Conservation (phyloP, 1,140 invertebrate genomes). For the Wasmannia auropunctata region DNA sequence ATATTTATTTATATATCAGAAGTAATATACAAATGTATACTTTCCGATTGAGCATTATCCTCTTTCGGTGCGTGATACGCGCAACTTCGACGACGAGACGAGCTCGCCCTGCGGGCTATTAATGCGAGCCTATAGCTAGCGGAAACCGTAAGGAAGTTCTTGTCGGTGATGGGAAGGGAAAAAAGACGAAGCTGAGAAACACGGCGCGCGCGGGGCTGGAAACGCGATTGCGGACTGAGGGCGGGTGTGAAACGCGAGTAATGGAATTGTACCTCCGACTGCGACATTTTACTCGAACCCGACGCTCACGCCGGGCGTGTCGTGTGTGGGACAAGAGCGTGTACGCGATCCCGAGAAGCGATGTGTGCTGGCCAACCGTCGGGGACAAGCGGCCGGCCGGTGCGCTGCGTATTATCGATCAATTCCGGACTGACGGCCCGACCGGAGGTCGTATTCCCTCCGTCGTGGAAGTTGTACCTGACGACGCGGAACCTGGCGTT, state of each 20-base stretch:
- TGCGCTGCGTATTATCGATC: constrained; percentile 60
- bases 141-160: constrained; percentile 42
- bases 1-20: neutral
- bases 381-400: neutral
- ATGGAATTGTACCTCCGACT: constrained; percentile 60
- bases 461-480: neutral
- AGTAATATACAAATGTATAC: neutral
- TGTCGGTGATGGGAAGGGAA: neutral
- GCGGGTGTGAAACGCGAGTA: constrained; percentile 58
- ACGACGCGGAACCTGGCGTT: constrained; percentile 30
- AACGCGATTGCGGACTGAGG: constrained; percentile 61
- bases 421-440: constrained; percentile 37
- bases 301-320: neutral
- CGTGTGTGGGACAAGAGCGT: constrained; percentile 24
- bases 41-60: neutral
- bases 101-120: constrained; percentile 57
- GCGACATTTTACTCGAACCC: constrained; percentile 54
- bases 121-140: constrained; percentile 11
- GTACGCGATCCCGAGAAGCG: constrained; percentile 21
- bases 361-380: neutral
- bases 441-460: constrained; percentile 14
- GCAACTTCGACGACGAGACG: neutral
- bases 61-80: neutral
- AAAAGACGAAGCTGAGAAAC: constrained; percentile 40
- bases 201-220: constrained; percentile 55